A percentile compares a stretch with the other conserved stretches of the same genome.
Evolutionary conservation across 2,113 vertebrate genomes (phyloP).

Genomic region (Charina bottae): DNA sequence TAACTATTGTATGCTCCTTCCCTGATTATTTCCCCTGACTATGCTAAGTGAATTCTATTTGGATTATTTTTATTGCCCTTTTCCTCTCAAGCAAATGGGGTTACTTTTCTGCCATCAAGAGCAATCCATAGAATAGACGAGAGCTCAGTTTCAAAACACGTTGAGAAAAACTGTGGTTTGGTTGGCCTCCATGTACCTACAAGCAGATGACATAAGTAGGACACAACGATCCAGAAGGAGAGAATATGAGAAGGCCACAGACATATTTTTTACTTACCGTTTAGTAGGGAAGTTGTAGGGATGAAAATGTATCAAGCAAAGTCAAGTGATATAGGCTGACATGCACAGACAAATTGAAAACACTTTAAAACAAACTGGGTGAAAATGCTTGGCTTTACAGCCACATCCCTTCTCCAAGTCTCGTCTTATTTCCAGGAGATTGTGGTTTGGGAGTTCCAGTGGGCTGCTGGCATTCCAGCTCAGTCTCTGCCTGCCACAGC

Average conservation of each 20-base stretch:
- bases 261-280: background rate
- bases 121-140: background rate
- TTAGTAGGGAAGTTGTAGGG: constrained; percentile 1
- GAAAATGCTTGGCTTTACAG: constrained; percentile 71
- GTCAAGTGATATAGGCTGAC: constrained; percentile 23
- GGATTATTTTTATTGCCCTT: background rate
- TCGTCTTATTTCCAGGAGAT: constrained; percentile 67
- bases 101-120: constrained; percentile 18
- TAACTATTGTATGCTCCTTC: background rate
- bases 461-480: constrained; percentile 71
- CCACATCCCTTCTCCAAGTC: constrained; percentile 61
- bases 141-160: background rate
- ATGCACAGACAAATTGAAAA: constrained; percentile 56
- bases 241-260: constrained; percentile 7
- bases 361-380: constrained; percentile 68
- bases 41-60: background rate
- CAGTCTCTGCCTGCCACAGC: constrained; percentile 72
- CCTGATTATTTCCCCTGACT: background rate
- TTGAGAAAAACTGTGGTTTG: background rate
- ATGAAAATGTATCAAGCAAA: constrained; percentile 24
- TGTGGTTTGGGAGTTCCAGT: constrained; percentile 74
- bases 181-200: background rate
- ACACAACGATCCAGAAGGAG: background rate
- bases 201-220: background rate
- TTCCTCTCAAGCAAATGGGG: background rate